Percentiles rank a stretch among this genome's conserved stretches.
These are phyloP conservation scores for Agrochola litura DNA, from an alignment of 2,888 invertebrate species.

Conservation along the genomic window DNA sequence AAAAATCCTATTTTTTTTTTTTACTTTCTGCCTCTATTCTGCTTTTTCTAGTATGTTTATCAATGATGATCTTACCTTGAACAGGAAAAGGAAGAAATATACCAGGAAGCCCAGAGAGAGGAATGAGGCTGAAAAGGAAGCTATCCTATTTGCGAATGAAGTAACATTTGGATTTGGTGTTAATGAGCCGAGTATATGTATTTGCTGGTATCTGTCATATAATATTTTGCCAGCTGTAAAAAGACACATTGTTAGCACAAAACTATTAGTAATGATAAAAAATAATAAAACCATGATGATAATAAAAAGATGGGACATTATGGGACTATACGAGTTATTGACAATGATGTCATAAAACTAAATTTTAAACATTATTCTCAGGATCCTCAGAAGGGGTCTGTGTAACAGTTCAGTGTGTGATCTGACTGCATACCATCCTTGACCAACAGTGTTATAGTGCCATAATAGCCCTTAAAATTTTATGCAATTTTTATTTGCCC, in stretches of 20 bases:
- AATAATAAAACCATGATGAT: conserved; percentile 15
- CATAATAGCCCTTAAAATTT: conserved; percentile 5
- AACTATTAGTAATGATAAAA: conserved; percentile 61
- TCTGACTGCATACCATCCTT: background rate
- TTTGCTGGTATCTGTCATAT: conserved; percentile 92
- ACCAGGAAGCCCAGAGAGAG: conserved; percentile 92
- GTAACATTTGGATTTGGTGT: conserved; percentile 88
- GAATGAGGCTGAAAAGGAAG: conserved; percentile 85
- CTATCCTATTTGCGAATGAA: conserved; percentile 85
- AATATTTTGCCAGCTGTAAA: conserved; percentile 91
- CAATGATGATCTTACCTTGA: conserved; percentile 82
- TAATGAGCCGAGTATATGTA: conserved; percentile 88
- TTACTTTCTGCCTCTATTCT: background rate
- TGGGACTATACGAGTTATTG: background rate
- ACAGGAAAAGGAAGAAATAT: conserved; percentile 84
- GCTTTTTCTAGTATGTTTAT: background rate
- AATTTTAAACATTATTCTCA: background rate
- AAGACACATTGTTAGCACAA: conserved; percentile 71
- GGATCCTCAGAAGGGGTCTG: background rate
- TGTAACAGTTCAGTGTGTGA: background rate
- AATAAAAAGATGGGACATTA: background rate
- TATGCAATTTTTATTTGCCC: background rate
- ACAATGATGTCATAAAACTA: background rate
- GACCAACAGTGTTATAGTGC: conserved; percentile 5
- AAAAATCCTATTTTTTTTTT: background rate